Conservation (phyloP, 2,797 vertebrate species). For the Semotilus atromaculatus region DNA sequence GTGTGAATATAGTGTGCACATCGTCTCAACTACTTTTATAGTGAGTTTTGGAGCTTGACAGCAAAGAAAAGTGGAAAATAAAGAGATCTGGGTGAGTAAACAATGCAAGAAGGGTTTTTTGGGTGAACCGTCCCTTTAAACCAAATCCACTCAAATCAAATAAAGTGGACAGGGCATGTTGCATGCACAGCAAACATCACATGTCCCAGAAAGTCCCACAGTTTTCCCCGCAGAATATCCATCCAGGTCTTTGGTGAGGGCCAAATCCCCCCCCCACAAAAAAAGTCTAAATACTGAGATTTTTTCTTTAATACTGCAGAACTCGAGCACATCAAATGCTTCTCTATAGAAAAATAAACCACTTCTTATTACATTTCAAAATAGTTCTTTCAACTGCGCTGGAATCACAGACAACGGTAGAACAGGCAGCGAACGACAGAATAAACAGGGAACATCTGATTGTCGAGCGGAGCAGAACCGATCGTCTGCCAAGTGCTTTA, state of each 20-base stretch:
- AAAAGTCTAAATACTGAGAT: background rate
- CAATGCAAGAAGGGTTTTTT: background rate
- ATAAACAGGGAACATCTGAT: conserved; percentile 38
- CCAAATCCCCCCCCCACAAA: background rate
- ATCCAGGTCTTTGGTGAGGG: conserved; percentile 5
- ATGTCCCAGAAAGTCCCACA: conserved; percentile 20
- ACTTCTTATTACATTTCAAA: conserved; percentile 31
- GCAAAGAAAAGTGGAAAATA: background rate
- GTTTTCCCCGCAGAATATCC: background rate
- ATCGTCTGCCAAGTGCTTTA: conserved; percentile 34
- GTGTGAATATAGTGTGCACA: background rate
- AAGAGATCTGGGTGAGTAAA: conserved; percentile 1
- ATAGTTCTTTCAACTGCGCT: conserved; percentile 12
- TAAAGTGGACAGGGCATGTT: conserved; percentile 23
- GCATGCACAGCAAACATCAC: conserved; percentile 49
- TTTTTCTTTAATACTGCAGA: conserved; percentile 6
- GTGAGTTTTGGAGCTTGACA: background rate
- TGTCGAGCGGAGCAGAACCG: conserved; percentile 54
- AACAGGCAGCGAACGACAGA: background rate
- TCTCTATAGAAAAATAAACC: conserved; percentile 59
- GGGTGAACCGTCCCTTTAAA: conserved; percentile 1
- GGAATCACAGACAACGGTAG: background rate
- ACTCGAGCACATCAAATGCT: conserved; percentile 16
- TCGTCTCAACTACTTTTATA: too few relatives aligned
- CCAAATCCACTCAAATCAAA: background rate